Conservation (phyloP, 92 coral and sea anemone species). For the Umimayanthus kanabou region DNA sequence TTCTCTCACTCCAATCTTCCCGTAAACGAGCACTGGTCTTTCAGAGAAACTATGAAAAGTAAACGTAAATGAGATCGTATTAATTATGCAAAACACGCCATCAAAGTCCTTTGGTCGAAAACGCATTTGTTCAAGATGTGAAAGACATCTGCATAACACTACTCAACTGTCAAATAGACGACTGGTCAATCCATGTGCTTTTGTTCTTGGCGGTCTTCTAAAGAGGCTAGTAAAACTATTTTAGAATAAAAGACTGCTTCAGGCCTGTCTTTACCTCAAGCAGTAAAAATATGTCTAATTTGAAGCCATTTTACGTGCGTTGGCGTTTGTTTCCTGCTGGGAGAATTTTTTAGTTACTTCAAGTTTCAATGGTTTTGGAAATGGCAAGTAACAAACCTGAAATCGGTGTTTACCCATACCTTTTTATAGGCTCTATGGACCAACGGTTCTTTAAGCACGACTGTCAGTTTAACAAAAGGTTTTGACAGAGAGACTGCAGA, state of each 20-base stretch:
- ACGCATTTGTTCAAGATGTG: not conserved
- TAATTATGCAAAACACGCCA: conserved; percentile 1
- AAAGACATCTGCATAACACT: conserved; percentile 4
- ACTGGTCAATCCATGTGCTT: conserved; percentile 1
- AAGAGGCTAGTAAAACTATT: not conserved
- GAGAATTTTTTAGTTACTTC: not conserved
- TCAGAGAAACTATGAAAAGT: not conserved
- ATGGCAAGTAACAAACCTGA: not conserved
- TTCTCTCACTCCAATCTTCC: not conserved
- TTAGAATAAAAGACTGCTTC: not conserved
- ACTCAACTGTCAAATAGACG: conserved; percentile 8
- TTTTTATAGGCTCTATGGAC: not conserved
- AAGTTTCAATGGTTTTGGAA: conserved; percentile 6
- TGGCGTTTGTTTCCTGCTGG: not conserved
- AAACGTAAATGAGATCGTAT: not conserved
- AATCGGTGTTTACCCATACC: not conserved
- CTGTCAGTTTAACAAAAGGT: conserved; percentile 7
- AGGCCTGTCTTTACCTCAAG: conserved; percentile 1
- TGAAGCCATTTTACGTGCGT: not conserved
- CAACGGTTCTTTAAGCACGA: conserved; percentile 2
- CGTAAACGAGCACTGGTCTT: not conserved
- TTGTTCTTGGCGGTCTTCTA: conserved; percentile 1
- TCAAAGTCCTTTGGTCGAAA: not conserved
- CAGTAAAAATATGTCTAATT: not conserved
- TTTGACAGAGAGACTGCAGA: not conserved